Conservation (phyloP, 1,140 invertebrate genomes). For the Drosophila parvula region DNA sequence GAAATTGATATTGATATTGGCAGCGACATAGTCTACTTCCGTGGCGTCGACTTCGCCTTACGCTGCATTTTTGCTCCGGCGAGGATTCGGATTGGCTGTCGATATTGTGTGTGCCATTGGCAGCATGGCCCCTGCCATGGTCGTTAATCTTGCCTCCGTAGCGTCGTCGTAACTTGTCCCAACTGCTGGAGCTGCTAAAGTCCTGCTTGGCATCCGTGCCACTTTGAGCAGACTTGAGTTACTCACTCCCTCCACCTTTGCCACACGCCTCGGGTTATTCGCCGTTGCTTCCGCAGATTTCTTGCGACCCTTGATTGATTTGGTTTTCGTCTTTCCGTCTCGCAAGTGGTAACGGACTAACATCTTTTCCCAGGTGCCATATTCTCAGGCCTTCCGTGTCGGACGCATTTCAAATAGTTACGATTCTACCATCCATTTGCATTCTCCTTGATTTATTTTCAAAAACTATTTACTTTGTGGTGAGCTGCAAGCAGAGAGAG, state of each 20-base stretch:
- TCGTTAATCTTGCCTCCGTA: constrained; percentile 18
- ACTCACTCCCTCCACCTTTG: neutral
- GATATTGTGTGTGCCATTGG: constrained; percentile 6
- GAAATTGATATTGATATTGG: constrained; percentile 20
- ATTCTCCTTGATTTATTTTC: neutral
- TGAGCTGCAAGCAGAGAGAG: neutral
- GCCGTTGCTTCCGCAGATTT: constrained; percentile 15
- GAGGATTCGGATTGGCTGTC: constrained; percentile 6
- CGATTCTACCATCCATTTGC: constrained; percentile 2
- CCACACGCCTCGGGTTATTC: neutral
- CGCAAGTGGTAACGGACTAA: constrained; percentile 14
- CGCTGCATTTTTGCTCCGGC: neutral
- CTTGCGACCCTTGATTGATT: constrained; percentile 18
- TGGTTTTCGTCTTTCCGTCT: constrained; percentile 19
- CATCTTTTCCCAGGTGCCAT: constrained; percentile 21
- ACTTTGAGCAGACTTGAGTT: constrained; percentile 12
- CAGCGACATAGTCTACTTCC: constrained; percentile 19
- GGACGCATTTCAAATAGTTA: constrained; percentile 13
- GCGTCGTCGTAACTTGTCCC: constrained; percentile 7
- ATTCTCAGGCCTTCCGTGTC: constrained; percentile 10
- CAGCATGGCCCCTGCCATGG: constrained; percentile 11
- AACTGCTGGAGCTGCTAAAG: constrained; percentile 1
- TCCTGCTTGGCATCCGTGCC: neutral
- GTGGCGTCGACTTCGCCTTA: constrained; percentile 15
- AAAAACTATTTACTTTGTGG: neutral